Evolutionary conservation across 2,888 invertebrate genomes (phyloP).

Genomic region (Hirtodrosophila confusa): DNA sequence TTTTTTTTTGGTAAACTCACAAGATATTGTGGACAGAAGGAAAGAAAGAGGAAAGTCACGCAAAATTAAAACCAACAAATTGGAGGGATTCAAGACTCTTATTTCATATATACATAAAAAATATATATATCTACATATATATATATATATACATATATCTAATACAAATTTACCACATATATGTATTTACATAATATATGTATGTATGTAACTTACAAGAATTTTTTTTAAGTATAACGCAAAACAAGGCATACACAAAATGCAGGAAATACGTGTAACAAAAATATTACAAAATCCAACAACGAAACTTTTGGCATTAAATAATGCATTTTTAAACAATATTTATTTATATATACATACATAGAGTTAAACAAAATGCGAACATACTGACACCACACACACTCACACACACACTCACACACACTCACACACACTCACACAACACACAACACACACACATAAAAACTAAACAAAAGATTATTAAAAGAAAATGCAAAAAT

Average conservation of each 20-base stretch:
- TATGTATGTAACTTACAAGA: constrained; percentile 21
- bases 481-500: constrained; percentile 28
- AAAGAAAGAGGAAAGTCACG: constrained; percentile 21
- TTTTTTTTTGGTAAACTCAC: constrained; percentile 43
- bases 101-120: constrained; percentile 65
- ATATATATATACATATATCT: constrained; percentile 42
- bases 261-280: constrained; percentile 77
- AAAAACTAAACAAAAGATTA: background rate
- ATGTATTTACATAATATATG: constrained; percentile 48
- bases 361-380: constrained; percentile 32
- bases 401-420: constrained; percentile 24
- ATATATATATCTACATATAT: constrained; percentile 24
- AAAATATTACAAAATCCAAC: constrained; percentile 75
- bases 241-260: constrained; percentile 55
- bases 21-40: constrained; percentile 2
- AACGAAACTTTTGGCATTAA: constrained; percentile 79
- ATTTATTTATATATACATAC: constrained; percentile 60
- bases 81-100: constrained; percentile 84
- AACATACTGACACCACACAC: constrained; percentile 33
- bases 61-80: constrained; percentile 54
- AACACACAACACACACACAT: constrained; percentile 6
- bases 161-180: constrained; percentile 42
- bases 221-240: constrained; percentile 44
- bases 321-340: constrained; percentile 76
- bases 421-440: constrained; percentile 11